Base-by-base conservation (phyloP, 2,888 invertebrate genomes). In the Caradrina kadenii region DNA sequence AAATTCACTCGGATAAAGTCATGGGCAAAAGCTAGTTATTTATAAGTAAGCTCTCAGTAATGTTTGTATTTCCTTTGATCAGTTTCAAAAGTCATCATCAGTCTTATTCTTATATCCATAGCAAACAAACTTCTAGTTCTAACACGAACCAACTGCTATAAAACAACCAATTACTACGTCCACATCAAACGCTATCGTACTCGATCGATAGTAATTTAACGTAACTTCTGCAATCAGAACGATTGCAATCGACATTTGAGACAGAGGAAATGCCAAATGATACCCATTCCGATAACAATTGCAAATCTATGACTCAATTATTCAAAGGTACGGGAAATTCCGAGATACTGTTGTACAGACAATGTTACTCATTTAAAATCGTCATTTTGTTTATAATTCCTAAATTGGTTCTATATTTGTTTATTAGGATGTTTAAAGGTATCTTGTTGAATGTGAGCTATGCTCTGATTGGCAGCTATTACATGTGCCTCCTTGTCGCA, bases 221-320 rank as follows among this genome's bases (percentile, higher is more conserved):
- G 19, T 50, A 10, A 48, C 55, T 31, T 39, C 60, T 39, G 21
- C 61, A 63, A 63, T 72, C 11, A 31, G 58, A 5, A 45, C 35
- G 13, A 54, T 61, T 21, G 61, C 22, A 50, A 62, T n/a, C 35
- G 52, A 50, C 52, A 63, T 67, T 67, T 8, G 59, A 74, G 59
- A 56, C 60, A 58, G 35, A 59, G 66, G 80, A 75, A 80, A 80
- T 53, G 17, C 49, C 45, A 54, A 76, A 61, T 60, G 19, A 63
- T 48, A 56, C 35, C 19, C 52, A 76, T 58, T 59, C n/a, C 26
- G 49, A 63, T 58, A 45, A 63, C 63, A 58, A 53, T 56, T 54
- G 13, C 19, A 56, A 63, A 50, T 58, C 15, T n/a, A 31, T 15
- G 26, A 58, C 17, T 58, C 39, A 26, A 54, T 61, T 61, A 50